These are phyloP conservation scores for Microcebus lehilahytsara DNA, from an alignment of 2,113 vertebrate species.

Conservation along the genomic window DNA sequence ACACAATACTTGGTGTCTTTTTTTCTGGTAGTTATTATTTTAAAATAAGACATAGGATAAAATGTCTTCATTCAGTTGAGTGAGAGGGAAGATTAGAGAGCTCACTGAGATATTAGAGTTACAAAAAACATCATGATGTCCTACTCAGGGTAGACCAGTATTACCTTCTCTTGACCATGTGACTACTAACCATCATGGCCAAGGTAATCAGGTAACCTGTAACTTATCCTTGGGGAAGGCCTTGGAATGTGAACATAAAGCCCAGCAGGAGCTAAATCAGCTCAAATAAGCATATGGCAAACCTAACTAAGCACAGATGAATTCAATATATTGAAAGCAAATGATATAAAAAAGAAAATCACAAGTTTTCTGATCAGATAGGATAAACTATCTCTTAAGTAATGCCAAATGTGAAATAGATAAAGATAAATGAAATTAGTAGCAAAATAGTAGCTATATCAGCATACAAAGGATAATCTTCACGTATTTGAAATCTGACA, in stretches of 20 bases:
- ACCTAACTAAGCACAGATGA: neutral
- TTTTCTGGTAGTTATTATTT: neutral
- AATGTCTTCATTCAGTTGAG: neutral
- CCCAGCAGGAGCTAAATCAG: neutral
- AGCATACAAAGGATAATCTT: neutral
- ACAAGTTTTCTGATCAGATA: neutral
- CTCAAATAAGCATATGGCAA: neutral
- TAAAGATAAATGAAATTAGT: neutral
- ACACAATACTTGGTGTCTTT: neutral
- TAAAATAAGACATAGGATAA: neutral
- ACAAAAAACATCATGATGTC: neutral
- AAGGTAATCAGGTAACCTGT: neutral
- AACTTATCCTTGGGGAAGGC: neutral
- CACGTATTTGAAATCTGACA: conserved; percentile 22
- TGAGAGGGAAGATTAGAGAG: neutral
- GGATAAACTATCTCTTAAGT: neutral
- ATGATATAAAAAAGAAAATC: neutral
- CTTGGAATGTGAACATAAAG: neutral
- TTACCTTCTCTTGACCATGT: neutral
- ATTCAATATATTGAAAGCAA: neutral
- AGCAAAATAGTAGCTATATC: neutral
- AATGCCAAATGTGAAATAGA: neutral
- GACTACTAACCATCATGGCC: neutral
- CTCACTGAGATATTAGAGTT: neutral
- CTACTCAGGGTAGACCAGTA: neutral